phyloP scores from a whole-genome alignment of 2,113 vertebrate genomes.

The Glareola pratincola region DNA sequence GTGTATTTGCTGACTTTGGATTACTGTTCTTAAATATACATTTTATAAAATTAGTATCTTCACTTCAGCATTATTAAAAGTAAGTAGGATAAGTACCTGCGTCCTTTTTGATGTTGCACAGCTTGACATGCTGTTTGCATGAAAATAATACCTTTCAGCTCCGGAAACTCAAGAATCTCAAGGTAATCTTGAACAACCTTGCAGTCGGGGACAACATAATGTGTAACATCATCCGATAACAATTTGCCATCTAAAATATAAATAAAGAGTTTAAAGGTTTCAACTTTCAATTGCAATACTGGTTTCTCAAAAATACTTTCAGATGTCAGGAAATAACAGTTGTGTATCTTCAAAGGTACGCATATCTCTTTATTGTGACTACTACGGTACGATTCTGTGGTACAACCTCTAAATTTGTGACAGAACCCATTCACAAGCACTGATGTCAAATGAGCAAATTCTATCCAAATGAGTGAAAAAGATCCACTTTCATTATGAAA shows the following conservation, averaged over 20 bases:
- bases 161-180: conserved; percentile 90
- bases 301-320: neutral
- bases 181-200: conserved; percentile 89
- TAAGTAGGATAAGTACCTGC: conserved; percentile 77
- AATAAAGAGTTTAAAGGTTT: conserved; percentile 21
- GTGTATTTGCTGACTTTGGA: neutral
- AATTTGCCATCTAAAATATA: conserved; percentile 83
- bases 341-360: neutral
- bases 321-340: neutral
- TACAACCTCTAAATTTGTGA: neutral
- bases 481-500: neutral
- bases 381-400: neutral
- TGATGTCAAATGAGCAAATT: neutral
- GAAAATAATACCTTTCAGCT: conserved; percentile 89
- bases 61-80: neutral
- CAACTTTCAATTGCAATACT: neutral
- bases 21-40: neutral
- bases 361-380: neutral
- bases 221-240: conserved; percentile 85
- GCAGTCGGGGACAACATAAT: conserved; percentile 92
- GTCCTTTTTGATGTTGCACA: conserved; percentile 87
- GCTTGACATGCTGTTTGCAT: conserved; percentile 93
- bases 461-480: neutral
- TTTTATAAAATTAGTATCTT: neutral
- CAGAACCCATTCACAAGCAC: neutral